Conservation (phyloP, 2,888 invertebrate species). For the Hedychridium roseum region DNA sequence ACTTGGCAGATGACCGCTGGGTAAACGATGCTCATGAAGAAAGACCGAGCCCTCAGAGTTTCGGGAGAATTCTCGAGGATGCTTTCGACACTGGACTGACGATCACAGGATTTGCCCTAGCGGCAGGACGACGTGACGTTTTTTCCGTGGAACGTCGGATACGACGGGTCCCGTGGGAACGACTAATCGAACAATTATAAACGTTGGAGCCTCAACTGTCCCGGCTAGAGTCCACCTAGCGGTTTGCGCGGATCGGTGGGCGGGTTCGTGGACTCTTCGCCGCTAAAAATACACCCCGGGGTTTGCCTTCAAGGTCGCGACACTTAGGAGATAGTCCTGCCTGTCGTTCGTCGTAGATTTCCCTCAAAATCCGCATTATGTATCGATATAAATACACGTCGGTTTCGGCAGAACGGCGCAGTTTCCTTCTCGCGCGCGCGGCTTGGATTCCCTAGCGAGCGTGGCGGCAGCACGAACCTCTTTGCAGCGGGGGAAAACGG, state of each 20-base stretch:
- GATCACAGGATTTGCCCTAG: background rate
- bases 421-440: slow-evolving; percentile 9
- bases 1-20: slow-evolving; percentile 10
- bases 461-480: too few species aligned
- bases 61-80: background rate
- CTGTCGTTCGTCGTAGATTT: slow-evolving; percentile 22
- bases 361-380: slow-evolving; percentile 27
- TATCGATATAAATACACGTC: slow-evolving; percentile 41
- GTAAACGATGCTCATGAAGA: background rate
- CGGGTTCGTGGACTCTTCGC: slow-evolving; percentile 40
- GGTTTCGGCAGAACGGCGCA: slow-evolving; percentile 29
- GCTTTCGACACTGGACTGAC: slow-evolving; percentile 3
- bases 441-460: too few species aligned
- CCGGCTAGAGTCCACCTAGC: slow-evolving; percentile 8
- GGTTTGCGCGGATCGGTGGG: slow-evolving; percentile 25
- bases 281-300: slow-evolving; percentile 51
- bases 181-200: slow-evolving; percentile 11
- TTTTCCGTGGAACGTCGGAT: slow-evolving; percentile 16
- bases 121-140: slow-evolving; percentile 2
- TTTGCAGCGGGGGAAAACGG: background rate
- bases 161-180: slow-evolving; percentile 9
- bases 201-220: slow-evolving; percentile 10
- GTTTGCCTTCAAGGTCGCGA: slow-evolving; percentile 49
- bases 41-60: background rate
- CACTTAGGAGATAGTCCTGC: slow-evolving; percentile 27